A percentile compares a stretch with the other conserved stretches of the same genome.
These are phyloP conservation scores for Drosophila prostipennis DNA, from an alignment of 2,888 invertebrate species.

Conservation along the genomic window DNA sequence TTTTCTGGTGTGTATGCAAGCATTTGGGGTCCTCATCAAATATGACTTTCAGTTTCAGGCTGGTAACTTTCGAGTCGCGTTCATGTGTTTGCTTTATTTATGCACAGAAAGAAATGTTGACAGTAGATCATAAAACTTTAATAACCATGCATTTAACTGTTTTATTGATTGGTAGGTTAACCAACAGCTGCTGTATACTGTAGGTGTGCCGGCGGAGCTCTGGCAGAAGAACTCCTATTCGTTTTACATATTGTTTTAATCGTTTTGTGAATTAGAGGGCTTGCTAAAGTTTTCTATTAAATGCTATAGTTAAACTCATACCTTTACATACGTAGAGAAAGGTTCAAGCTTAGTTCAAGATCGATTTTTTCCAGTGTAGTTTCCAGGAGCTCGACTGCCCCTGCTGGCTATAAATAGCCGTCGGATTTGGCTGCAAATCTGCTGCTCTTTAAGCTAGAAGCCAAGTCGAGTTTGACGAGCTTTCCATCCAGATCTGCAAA, in stretches of 20 bases:
- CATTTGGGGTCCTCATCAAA: constrained; percentile 58
- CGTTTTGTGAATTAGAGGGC: no score
- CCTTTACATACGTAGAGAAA: no score
- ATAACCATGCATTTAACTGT: no score
- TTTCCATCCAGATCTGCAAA: constrained; percentile 13
- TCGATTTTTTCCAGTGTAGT: background rate
- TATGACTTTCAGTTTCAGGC: constrained; percentile 75
- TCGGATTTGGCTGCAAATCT: constrained; percentile 35
- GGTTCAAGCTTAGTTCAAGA: no score
- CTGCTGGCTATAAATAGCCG: constrained; percentile 59
- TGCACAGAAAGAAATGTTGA: constrained; percentile 30
- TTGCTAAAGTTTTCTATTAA: no score
- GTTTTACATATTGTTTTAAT: no score
- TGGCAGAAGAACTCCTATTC: no score
- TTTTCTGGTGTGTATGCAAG: constrained; percentile 65
- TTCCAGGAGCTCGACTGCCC: background rate
- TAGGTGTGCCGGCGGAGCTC: no score
- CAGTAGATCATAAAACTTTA: no score
- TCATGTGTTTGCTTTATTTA: constrained; percentile 69
- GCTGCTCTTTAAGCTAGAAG: constrained; percentile 36
- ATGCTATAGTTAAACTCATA: no score
- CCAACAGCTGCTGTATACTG: no score
- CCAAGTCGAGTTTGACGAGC: constrained; percentile 32
- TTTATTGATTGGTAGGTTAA: no score
- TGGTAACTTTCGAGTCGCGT: constrained; percentile 54